A percentile compares a stretch with the other conserved stretches of the same genome.
Evolutionary conservation across 2,113 vertebrate species (phyloP).

Genomic region (Nymphicus hollandicus): DNA sequence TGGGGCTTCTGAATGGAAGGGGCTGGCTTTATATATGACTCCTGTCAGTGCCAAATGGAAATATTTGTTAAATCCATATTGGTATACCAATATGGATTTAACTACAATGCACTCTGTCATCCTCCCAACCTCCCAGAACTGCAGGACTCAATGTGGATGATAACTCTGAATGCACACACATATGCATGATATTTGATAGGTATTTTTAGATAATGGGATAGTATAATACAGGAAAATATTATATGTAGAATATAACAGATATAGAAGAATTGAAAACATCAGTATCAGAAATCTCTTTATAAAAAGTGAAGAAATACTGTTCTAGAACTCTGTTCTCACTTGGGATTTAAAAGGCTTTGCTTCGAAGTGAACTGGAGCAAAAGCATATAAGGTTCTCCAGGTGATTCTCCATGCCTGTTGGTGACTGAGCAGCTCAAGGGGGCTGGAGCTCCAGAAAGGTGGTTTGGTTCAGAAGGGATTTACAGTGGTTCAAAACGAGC

Average conservation of each 20-base stretch:
- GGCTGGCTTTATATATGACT: not conserved
- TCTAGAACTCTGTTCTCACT: not conserved
- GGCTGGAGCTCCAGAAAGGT: not conserved
- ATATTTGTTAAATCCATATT: not conserved
- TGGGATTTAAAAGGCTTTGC: not conserved
- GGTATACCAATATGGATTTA: not conserved
- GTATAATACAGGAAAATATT: not conserved
- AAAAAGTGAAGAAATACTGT: not conserved
- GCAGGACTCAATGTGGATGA: not conserved
- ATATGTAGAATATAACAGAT: not conserved
- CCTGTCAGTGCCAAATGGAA: not conserved
- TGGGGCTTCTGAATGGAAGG: not conserved
- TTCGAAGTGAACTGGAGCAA: not conserved
- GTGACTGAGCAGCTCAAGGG: not conserved
- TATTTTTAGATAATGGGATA: not conserved
- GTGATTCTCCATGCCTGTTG: not conserved
- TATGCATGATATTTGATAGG: not conserved
- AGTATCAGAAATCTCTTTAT: not conserved
- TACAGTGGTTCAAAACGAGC: not conserved
- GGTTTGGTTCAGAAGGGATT: not conserved
- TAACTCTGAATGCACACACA: not conserved
- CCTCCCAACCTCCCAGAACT: not conserved
- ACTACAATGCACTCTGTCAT: not conserved
- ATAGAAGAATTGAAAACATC: not conserved
- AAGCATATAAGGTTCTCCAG: not conserved